Percentiles rank a stretch among this genome's conserved stretches.
These are phyloP conservation scores for Tipula confusa DNA, from an alignment of 2,888 invertebrate genomes.

Conservation along the genomic window DNA sequence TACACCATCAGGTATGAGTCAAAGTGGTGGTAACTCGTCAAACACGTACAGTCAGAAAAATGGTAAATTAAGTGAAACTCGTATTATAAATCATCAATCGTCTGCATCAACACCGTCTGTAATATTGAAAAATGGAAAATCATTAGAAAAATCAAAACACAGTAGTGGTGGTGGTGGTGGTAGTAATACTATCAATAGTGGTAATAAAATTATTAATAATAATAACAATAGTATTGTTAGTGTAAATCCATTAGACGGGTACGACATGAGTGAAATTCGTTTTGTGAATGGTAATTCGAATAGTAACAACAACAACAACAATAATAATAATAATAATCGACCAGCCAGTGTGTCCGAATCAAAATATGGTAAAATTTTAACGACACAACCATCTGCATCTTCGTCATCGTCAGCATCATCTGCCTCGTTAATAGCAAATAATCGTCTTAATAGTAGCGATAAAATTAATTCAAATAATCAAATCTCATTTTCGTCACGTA, in stretches of 20 bases:
- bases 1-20: not conserved
- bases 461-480: slow-evolving; percentile 32
- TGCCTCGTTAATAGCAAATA: not conserved
- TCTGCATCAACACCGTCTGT: slow-evolving; percentile 27
- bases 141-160: not conserved
- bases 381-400: not conserved
- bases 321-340: not conserved
- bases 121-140: slow-evolving; percentile 8
- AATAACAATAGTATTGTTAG: slow-evolving; percentile 37
- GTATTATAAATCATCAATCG: not conserved
- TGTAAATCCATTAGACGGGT: slow-evolving; percentile 31
- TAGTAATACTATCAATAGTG: no score
- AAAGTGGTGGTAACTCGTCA: not conserved
- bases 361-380: slow-evolving; percentile 28
- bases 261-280: slow-evolving; percentile 20
- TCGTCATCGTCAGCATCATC: slow-evolving; percentile 26
- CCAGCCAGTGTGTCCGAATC: not conserved
- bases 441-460: not conserved
- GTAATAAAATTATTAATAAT: slow-evolving; percentile 31
- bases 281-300: slow-evolving; percentile 13
- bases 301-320: slow-evolving; percentile 26
- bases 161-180: slow-evolving; percentile 36
- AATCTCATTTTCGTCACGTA: slow-evolving; percentile 32
- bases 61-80: not conserved
- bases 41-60: not conserved